Base-by-base conservation (phyloP, 35 echinoderm and acorn worm species). In the Eucidaris tribuloides region DNA sequence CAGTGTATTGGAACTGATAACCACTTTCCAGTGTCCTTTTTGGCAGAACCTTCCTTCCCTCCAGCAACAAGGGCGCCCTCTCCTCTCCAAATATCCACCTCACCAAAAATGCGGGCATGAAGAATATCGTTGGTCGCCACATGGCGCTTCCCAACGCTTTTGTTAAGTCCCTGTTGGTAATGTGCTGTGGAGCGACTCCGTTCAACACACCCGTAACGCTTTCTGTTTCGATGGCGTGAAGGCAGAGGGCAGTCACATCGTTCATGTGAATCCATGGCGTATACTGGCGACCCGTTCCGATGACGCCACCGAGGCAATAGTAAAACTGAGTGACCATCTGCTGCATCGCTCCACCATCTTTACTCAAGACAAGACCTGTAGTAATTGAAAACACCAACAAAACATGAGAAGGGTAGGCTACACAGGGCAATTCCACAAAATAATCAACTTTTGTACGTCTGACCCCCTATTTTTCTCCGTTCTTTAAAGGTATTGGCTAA, bases 191-290 rank as follows among this genome's bases (percentile, higher is more conserved):
- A 27, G 96, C 86, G 46, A 84, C 79, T 14, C 89, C 96, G 44
- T 99, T 99, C 5, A 99, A 65, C 15, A 91, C 52, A 3, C 90
- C 83, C 38, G 17, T 79, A 32, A 89, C 56, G 17, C 46, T 7
- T 33, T 71, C 40, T 22, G 60, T 90, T 65, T 99, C 96, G 19
- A 99, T 84, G 33, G 96, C 96, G 77, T 93, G 96, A 29, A 88
- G 52, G 43, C 93, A 99, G 4, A 99, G 93, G 20, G 90, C 96
- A 23, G 84, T 87, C 3, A 93, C 84, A 43, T 99, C 96, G 35
- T 93, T 80, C 1, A 99, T 54, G 46, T 99, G 96, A n/a, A 99
- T 93, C 96, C 96, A 99, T 37, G 96, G 80, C 38, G 93, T 86
- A 83, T 63, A 93, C 74, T 99, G 96, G 19, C 71, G 63, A 6